Conservation (phyloP, 2,888 invertebrate species). For the Nymphalis c-album region DNA sequence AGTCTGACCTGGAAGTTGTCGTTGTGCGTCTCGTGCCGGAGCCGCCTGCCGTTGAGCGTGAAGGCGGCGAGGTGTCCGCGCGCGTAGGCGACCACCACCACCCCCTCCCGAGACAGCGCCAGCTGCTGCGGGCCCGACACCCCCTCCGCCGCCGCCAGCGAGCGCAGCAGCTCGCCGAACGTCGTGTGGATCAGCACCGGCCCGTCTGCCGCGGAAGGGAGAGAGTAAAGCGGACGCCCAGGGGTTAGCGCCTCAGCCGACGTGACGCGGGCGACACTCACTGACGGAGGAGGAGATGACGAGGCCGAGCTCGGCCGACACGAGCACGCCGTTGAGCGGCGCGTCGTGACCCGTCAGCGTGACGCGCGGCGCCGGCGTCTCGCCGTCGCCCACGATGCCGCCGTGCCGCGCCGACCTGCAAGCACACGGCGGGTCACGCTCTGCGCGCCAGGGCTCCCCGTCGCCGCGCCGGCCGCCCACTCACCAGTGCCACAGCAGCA, state of each 20-base stretch:
- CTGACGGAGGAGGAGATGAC: slow-evolving; percentile 95
- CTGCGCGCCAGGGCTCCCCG: not conserved
- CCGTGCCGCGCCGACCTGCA: slow-evolving; percentile 90
- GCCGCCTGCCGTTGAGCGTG: slow-evolving; percentile 95
- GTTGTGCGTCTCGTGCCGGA: slow-evolving; percentile 95
- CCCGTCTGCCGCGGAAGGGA: slow-evolving; percentile 86
- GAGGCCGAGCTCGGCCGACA: slow-evolving; percentile 98
- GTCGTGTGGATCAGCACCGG: slow-evolving; percentile 99
- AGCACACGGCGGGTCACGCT: no score
- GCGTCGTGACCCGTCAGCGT: slow-evolving; percentile 99
- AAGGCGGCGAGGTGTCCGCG: slow-evolving; percentile 95
- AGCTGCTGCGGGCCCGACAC: slow-evolving; percentile 91
- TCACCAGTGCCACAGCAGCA: slow-evolving; percentile 99
- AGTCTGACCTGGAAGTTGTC: slow-evolving; percentile 93
- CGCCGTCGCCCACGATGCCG: slow-evolving; percentile 98
- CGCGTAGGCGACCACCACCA: slow-evolving; percentile 96
- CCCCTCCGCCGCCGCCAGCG: slow-evolving; percentile 88
- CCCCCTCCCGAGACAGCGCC: slow-evolving; percentile 97
- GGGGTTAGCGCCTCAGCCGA: no score
- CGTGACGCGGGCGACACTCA: slow-evolving; percentile 52
- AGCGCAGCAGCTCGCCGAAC: slow-evolving; percentile 95
- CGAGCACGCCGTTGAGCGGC: slow-evolving; percentile 96
- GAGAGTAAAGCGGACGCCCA: no score
- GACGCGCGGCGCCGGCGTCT: slow-evolving; percentile 96
- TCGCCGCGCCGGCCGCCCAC: not conserved